A percentile compares a stretch with the other conserved stretches of the same genome.
Evolutionary conservation across 2,113 vertebrate genomes (phyloP).

Genomic region (Anoplopoma fimbria): DNA sequence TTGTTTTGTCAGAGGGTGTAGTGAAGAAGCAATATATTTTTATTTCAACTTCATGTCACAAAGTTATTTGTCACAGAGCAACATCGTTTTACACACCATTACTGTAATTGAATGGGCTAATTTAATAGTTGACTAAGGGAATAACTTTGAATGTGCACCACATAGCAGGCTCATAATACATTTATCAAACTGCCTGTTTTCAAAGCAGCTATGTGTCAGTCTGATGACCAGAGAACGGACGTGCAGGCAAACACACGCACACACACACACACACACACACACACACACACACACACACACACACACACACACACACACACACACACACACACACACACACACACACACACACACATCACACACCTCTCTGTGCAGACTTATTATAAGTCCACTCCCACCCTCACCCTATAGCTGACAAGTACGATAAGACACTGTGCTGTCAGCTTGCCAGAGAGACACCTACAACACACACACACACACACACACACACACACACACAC

Average conservation of each 20-base stretch:
- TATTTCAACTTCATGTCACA: neutral
- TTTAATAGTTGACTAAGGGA: slow-evolving; percentile 30
- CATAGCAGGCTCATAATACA: neutral
- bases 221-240: slow-evolving; percentile 3
- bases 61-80: slow-evolving; percentile 27
- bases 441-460: slow-evolving; percentile 8
- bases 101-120: slow-evolving; percentile 14
- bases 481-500: too few relatives aligned
- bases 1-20: slow-evolving; percentile 10
- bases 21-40: slow-evolving; percentile 17
- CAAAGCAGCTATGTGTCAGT: neutral
- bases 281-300: slow-evolving; percentile 11
- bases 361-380: slow-evolving; percentile 36
- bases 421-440: slow-evolving; percentile 38
- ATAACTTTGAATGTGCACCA: neutral
- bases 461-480: slow-evolving; percentile 13
- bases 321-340: slow-evolving; percentile 27
- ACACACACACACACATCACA: slow-evolving; percentile 14
- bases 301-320: slow-evolving; percentile 13
- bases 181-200: neutral
- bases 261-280: slow-evolving; percentile 18
- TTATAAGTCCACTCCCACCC: slow-evolving; percentile 48
- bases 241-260: slow-evolving; percentile 6
- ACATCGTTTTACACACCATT: neutral
- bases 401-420: slow-evolving; percentile 47